Evolutionary conservation across 2,888 invertebrate species (phyloP), one percentile per base, ranked within the genome.

Genomic region (Pomacea canaliculata): DNA sequence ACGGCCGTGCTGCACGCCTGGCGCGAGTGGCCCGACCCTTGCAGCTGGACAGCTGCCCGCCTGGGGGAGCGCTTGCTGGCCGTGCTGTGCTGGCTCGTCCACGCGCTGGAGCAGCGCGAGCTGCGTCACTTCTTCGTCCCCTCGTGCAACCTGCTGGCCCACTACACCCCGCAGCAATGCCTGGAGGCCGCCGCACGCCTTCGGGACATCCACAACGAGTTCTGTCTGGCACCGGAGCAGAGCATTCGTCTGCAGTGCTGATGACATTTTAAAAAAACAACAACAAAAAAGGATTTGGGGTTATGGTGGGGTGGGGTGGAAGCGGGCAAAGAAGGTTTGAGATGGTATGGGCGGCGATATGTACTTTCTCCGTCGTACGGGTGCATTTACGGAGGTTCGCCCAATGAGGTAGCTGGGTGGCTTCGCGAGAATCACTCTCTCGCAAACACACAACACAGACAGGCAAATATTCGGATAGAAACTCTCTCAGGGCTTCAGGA

Each of bases 181-280:
- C 37, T 48, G 13, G 69, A 71, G 48, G 60, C 78, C 5, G 73
- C 79, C 5, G 76, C 62, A 9, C 63, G 76, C 4, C 78, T 80
- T 16, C n/a, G 76, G 3, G 79, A 68, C 2, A 80, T 80, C 51
- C 78, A 80, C 60, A 73, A 80, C 12, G 79, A 80, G 23, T 65
- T 80, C 49, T 69, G 60, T n/a, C 10, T 69, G 46, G 56, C 73
- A 3, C 78, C 79, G 8, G 63, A 68, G 9, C 73, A 73, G 3
- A 80, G 78, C 70, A 80, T 80, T 49, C 78, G 78, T n/a, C 76
- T 80, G 7, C 77, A 77, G 70, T 79, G 79, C 56, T 79, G 51
- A 56, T 8, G 2, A 56, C 16, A 23, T 23, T 23, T 23, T 23
- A 23, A 23, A 37, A 37, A 3, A 1, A 37, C 37, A 37, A 37